phyloP scores from a whole-genome alignment of 2,888 invertebrate species.

The Drepanosiphum platanoidis region DNA sequence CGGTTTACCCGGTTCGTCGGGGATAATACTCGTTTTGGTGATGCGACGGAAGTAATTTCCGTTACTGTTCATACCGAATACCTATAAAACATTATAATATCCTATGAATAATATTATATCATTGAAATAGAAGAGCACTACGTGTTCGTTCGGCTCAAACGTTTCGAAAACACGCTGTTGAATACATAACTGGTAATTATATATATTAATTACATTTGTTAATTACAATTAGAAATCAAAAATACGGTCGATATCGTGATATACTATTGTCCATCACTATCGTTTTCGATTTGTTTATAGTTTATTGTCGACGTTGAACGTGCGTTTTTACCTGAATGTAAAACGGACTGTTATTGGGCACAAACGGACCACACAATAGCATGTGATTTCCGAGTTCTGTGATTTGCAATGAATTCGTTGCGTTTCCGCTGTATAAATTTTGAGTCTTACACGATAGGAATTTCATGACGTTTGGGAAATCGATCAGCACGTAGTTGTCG shows the following conservation, averaged over 20 bases:
- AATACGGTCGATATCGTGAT: too few relatives aligned
- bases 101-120: not conserved
- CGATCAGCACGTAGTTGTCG: conserved; percentile 34
- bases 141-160: not conserved
- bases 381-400: not conserved
- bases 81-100: not conserved
- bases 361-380: conserved; percentile 51
- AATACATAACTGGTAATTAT: not conserved
- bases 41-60: conserved; percentile 32
- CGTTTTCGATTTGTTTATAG: too few relatives aligned
- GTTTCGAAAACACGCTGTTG: not conserved
- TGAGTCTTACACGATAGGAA: conserved; percentile 36
- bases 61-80: conserved; percentile 26
- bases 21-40: conserved; percentile 35
- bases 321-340: conserved; percentile 47
- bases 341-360: conserved; percentile 35
- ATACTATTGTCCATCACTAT: too few relatives aligned
- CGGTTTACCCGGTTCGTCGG: conserved; percentile 31
- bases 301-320: too few relatives aligned
- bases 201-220: too few relatives aligned
- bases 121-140: too few relatives aligned
- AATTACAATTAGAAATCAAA: too few relatives aligned
- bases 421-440: conserved; percentile 25
- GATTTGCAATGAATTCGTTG: not conserved
- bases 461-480: conserved; percentile 4